Percentiles rank a stretch among this genome's conserved stretches.
Conservation (phyloP, 2,888 invertebrate genomes). For the Meta bourneti region DNA sequence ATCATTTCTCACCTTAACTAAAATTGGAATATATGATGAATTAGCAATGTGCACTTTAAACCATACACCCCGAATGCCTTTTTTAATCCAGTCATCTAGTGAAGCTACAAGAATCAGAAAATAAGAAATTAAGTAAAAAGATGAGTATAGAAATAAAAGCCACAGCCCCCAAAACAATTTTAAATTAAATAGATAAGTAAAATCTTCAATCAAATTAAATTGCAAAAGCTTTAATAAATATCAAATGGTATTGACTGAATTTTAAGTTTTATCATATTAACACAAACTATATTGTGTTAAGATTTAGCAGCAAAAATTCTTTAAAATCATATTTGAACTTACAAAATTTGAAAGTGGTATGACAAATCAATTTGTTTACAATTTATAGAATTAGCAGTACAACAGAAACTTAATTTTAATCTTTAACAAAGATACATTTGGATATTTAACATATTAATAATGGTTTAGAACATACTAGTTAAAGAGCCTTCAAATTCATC, state of each 20-base stretch:
- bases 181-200: too few relatives aligned
- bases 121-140: neutral
- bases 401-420: neutral
- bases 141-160: neutral
- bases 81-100: slow-evolving; percentile 58
- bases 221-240: too few relatives aligned
- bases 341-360: neutral
- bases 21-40: slow-evolving; percentile 71
- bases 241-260: too few relatives aligned
- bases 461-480: slow-evolving; percentile 34
- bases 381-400: neutral
- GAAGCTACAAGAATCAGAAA: slow-evolving; percentile 43
- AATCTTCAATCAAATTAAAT: too few relatives aligned
- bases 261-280: too few relatives aligned
- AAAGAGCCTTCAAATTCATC: slow-evolving; percentile 61
- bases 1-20: slow-evolving; percentile 62
- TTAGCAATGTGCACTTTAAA: slow-evolving; percentile 68
- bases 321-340: too few relatives aligned
- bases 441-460: neutral
- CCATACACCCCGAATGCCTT: slow-evolving; percentile 70
- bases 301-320: too few relatives aligned
- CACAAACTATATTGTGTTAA: too few relatives aligned
- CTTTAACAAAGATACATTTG: neutral
- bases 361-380: neutral
- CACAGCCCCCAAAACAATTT: too few relatives aligned